These are phyloP conservation scores for Drosophila hamatofila DNA, from an alignment of 2,888 invertebrate species.

Conservation along the genomic window DNA sequence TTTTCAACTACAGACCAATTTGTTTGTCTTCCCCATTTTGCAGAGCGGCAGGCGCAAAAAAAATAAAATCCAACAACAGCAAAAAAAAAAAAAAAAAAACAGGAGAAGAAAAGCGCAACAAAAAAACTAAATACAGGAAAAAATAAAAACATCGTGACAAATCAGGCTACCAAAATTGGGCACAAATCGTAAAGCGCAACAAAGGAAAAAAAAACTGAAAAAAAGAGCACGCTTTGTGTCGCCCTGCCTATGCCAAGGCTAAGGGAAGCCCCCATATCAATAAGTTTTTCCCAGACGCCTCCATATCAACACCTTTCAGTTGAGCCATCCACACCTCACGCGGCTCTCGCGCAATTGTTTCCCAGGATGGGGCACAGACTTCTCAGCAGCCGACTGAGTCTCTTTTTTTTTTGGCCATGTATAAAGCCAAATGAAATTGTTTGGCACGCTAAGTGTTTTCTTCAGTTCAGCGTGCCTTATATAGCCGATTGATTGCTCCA, in stretches of 20 bases:
- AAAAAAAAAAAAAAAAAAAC: constrained; percentile 16
- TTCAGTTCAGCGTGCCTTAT: constrained; percentile 73
- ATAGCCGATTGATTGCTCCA: constrained; percentile 82
- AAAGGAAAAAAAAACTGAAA: neutral
- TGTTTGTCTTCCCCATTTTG: constrained; percentile 81
- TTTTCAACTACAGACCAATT: constrained; percentile 85
- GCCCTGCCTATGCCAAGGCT: constrained; percentile 43
- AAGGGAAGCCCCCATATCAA: constrained; percentile 70
- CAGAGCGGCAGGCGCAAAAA: constrained; percentile 53
- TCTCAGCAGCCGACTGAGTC: constrained; percentile 46
- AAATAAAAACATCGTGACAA: constrained; percentile 83
- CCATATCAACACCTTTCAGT: constrained; percentile 62
- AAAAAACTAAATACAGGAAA: constrained; percentile 27
- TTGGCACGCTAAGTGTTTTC: constrained; percentile 75
- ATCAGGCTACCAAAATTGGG: constrained; percentile 85
- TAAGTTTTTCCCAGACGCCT: constrained; percentile 61
- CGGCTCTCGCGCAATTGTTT: constrained; percentile 42
- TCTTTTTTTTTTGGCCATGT: constrained; percentile 63
- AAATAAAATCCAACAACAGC: constrained; percentile 27
- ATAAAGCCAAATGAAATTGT: constrained; percentile 76
- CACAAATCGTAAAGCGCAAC: constrained; percentile 60
- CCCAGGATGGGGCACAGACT: constrained; percentile 55
- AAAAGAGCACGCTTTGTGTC: constrained; percentile 37
- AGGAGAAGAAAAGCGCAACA: constrained; percentile 3
- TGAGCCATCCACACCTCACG: constrained; percentile 3